Evolutionary conservation across 2,888 invertebrate species (phyloP).

Genomic region (Microctonus hyperodae): DNA sequence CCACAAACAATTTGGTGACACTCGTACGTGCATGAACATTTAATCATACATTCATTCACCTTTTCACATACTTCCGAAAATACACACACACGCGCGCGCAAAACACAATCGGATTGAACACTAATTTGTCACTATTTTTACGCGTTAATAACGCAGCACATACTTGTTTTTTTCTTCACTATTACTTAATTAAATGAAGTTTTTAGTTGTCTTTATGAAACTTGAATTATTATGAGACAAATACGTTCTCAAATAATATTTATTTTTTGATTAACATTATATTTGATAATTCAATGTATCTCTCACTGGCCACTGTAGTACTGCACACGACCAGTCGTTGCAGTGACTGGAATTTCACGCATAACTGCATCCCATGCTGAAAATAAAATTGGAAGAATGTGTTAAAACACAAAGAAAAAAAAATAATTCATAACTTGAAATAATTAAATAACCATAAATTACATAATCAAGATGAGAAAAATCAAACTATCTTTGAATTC

Average conservation of each 20-base stretch:
- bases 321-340: slow-evolving; percentile 66
- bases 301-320: slow-evolving; percentile 68
- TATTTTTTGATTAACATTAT: neutral
- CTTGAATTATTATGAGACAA: no score
- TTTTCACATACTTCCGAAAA: no score
- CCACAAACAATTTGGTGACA: no score
- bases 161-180: no score
- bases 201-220: no score
- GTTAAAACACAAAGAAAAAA: neutral
- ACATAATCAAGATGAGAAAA: neutral
- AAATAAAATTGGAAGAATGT: slow-evolving; percentile 48
- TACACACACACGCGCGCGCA: no score
- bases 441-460: neutral
- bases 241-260: neutral
- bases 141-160: no score
- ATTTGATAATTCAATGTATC: slow-evolving; percentile 10
- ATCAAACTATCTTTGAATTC: neutral
- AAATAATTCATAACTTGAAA: neutral
- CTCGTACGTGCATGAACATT: no score
- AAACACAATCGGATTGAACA: neutral
- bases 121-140: neutral
- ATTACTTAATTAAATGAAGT: no score
- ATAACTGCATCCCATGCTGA: slow-evolving; percentile 80
- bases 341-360: slow-evolving; percentile 59
- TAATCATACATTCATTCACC: no score